These are phyloP conservation scores for Oryctolagus cuniculus DNA, from an alignment of 2,113 vertebrate species.

Conservation along the genomic window DNA sequence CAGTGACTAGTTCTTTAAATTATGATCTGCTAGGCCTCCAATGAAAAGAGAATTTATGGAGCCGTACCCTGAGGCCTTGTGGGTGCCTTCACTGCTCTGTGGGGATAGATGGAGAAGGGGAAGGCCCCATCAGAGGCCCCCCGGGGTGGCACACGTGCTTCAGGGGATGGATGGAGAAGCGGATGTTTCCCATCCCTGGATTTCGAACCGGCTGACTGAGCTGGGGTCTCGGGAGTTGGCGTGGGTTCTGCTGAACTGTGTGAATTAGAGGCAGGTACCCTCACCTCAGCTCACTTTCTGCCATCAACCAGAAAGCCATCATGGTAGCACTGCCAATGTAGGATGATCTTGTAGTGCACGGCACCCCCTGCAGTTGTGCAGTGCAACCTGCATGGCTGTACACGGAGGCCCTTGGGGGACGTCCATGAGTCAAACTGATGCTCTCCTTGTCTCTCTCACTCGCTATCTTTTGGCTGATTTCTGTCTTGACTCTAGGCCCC, in stretches of 20 bases:
- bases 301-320: neutral
- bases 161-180: neutral
- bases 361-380: rapidly evolving
- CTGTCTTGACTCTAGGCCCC: neutral
- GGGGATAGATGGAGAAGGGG: constrained; percentile 7
- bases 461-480: neutral
- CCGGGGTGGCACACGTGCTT: neutral
- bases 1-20: constrained; percentile 94
- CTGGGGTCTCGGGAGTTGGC: neutral
- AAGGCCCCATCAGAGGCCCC: constrained; percentile 34
- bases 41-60: constrained; percentile 94
- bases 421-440: rapidly evolving
- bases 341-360: rapidly evolving
- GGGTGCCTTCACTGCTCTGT: constrained; percentile 54
- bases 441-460: neutral
- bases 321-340: rapidly evolving
- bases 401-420: rapidly evolving
- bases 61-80: constrained; percentile 81
- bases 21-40: constrained; percentile 93
- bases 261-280: neutral
- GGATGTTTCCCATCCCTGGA: neutral
- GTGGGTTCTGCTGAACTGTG: neutral
- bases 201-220: neutral
- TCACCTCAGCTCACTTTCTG: neutral
- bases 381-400: rapidly evolving